Percentiles rank a stretch among this genome's conserved stretches.
phyloP scores from a whole-genome alignment of 2,797 vertebrate species.

The Kryptopterus vitreolus region DNA sequence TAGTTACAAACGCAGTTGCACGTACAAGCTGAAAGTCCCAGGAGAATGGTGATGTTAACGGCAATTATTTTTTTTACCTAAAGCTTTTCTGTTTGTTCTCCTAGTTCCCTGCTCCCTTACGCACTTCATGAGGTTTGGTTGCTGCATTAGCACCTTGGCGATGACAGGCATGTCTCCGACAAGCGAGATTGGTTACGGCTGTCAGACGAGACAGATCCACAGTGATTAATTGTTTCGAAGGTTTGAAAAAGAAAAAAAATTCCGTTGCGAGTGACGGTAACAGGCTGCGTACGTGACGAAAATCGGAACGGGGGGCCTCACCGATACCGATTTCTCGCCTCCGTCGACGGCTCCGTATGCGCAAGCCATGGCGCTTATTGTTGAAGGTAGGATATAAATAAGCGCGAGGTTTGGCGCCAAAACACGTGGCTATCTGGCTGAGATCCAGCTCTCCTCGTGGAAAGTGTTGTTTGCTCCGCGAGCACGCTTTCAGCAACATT shows the following conservation, averaged over 20 bases:
- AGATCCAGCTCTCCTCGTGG: slow-evolving; percentile 40
- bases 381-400: slow-evolving; percentile 25
- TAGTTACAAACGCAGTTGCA: neutral
- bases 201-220: slow-evolving; percentile 36
- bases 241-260: slow-evolving; percentile 30
- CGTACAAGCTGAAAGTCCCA: too few relatives aligned
- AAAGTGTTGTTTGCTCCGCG: slow-evolving; percentile 22
- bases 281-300: slow-evolving; percentile 10
- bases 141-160: slow-evolving; percentile 14
- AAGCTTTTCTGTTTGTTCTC: too few relatives aligned
- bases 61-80: too few relatives aligned
- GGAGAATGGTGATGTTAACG: too few relatives aligned
- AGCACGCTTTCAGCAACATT: slow-evolving; percentile 11
- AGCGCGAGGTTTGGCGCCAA: slow-evolving; percentile 20
- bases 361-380: slow-evolving; percentile 32
- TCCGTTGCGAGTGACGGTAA: neutral
- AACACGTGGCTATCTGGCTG: slow-evolving; percentile 40
- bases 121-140: neutral
- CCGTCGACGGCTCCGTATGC: slow-evolving; percentile 23
- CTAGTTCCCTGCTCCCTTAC: too few relatives aligned
- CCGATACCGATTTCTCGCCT: slow-evolving; percentile 3
- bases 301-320: neutral
- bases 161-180: slow-evolving; percentile 7
- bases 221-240: slow-evolving; percentile 43
- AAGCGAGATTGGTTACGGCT: slow-evolving; percentile 9